These are phyloP conservation scores for Oostethus manadensis DNA, from an alignment of 2,113 vertebrate species.

Conservation along the genomic window DNA sequence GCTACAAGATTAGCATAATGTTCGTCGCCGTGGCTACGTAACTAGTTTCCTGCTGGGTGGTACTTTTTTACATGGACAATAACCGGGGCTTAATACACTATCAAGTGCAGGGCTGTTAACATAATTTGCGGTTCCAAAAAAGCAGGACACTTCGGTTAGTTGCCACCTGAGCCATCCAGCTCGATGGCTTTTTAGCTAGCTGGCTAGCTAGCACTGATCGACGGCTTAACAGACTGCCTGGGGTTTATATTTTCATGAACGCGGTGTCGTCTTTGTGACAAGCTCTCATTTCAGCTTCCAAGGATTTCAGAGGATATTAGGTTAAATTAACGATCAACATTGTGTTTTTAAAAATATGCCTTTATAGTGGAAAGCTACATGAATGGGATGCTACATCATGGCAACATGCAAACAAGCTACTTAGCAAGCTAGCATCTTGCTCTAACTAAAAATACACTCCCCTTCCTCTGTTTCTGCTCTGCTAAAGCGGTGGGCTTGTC, in stretches of 20 bases:
- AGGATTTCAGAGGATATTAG: too few species aligned
- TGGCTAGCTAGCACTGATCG: constrained; percentile 15
- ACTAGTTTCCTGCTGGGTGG: background rate
- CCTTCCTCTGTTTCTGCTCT: constrained; percentile 16
- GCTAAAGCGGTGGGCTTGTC: constrained; percentile 44
- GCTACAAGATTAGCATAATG: constrained; percentile 50
- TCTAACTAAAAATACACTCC: constrained; percentile 57
- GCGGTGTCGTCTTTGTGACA: background rate
- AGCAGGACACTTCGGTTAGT: constrained; percentile 24
- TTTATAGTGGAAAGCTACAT: background rate
- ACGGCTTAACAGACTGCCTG: constrained; percentile 40
- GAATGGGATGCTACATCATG: constrained; percentile 1
- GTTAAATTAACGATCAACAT: background rate
- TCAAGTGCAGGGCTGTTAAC: constrained; percentile 17
- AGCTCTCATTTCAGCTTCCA: background rate
- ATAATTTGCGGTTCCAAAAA: background rate
- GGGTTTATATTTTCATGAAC: background rate
- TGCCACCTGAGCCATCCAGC: constrained; percentile 22
- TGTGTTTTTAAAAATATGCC: too few species aligned
- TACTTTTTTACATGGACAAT: background rate
- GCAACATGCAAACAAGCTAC: background rate
- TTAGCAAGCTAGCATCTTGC: constrained; percentile 11
- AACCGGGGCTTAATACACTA: background rate
- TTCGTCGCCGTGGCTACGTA: constrained; percentile 14
- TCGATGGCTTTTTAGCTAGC: constrained; percentile 26